Percentiles rank a stretch among this genome's conserved stretches.
These are phyloP conservation scores for Cyprinus carpio DNA, from an alignment of 2,113 vertebrate species.

Conservation along the genomic window DNA sequence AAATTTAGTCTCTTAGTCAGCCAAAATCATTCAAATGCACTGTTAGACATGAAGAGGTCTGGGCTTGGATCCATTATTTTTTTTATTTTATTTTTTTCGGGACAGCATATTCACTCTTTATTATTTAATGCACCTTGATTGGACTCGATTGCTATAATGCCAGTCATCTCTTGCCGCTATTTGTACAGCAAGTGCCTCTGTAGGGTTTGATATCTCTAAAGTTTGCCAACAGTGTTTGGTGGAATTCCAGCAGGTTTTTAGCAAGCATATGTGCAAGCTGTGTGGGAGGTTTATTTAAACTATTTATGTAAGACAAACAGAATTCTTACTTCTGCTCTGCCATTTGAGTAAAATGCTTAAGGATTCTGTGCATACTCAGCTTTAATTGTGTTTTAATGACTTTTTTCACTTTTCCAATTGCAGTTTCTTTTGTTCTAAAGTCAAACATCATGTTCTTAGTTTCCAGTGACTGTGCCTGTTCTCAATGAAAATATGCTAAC, in stretches of 20 bases:
- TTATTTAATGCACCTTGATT: slow-evolving; percentile 29
- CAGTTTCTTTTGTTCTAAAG: background rate
- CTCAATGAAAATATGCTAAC: background rate
- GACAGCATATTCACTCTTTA: slow-evolving; percentile 33
- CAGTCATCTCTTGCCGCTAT: slow-evolving; percentile 5
- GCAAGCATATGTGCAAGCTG: slow-evolving; percentile 17
- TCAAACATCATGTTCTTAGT: background rate
- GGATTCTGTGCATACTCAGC: background rate
- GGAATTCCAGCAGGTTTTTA: slow-evolving; percentile 29
- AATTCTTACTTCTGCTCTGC: slow-evolving; percentile 11
- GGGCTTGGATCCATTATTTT: slow-evolving; percentile 8
- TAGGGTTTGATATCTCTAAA: background rate
- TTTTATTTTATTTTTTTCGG: background rate
- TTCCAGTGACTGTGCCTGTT: background rate
- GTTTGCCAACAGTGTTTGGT: slow-evolving; percentile 28
- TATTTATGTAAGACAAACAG: background rate
- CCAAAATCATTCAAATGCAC: background rate
- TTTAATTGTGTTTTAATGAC: background rate
- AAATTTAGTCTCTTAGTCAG: background rate
- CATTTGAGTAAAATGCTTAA: background rate
- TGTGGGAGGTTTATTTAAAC: slow-evolving; percentile 36
- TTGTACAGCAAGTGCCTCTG: background rate
- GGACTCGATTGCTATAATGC: background rate
- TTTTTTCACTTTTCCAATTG: background rate
- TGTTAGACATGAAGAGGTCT: slow-evolving; percentile 1